Evolutionary conservation across 2,113 vertebrate species (phyloP).

Genomic region (Melanerpes formicivorus): DNA sequence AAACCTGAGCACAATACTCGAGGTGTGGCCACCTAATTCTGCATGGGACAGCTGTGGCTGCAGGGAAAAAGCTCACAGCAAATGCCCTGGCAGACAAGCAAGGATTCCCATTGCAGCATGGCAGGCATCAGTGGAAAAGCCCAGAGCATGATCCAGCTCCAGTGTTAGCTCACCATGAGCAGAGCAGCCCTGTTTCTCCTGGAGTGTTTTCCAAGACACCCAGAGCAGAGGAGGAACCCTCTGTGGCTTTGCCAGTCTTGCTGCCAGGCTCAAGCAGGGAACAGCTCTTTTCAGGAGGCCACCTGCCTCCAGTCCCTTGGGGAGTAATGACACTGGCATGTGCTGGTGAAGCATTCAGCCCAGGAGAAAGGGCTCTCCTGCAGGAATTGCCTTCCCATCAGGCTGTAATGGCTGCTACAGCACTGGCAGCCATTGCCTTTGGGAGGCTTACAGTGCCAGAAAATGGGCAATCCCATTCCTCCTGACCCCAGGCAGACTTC

Average conservation of each 20-base stretch:
- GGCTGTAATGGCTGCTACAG: neutral
- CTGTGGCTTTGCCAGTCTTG: fast-evolving
- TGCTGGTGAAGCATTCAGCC: neutral
- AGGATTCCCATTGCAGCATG: neutral
- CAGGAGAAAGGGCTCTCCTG: neutral
- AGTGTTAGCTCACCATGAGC: neutral
- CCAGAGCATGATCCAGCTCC: neutral
- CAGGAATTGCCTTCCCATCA: neutral
- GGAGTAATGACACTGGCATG: neutral
- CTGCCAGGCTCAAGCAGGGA: neutral
- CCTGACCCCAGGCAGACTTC: neutral
- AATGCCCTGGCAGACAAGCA: neutral
- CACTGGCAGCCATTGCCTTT: neutral
- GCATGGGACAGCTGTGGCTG: neutral
- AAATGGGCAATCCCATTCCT: neutral
- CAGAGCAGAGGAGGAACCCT: neutral
- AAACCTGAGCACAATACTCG: too few species aligned
- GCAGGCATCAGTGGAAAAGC: neutral
- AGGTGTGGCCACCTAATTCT: neutral
- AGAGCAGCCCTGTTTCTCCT: neutral
- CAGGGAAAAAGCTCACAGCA: neutral
- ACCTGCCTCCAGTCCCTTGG: neutral
- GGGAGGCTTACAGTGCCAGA: neutral
- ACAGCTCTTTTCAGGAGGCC: neutral
- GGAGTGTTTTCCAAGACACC: neutral